Base-by-base conservation (phyloP, 2,888 invertebrate genomes). In the Stegana nigrithorax region DNA sequence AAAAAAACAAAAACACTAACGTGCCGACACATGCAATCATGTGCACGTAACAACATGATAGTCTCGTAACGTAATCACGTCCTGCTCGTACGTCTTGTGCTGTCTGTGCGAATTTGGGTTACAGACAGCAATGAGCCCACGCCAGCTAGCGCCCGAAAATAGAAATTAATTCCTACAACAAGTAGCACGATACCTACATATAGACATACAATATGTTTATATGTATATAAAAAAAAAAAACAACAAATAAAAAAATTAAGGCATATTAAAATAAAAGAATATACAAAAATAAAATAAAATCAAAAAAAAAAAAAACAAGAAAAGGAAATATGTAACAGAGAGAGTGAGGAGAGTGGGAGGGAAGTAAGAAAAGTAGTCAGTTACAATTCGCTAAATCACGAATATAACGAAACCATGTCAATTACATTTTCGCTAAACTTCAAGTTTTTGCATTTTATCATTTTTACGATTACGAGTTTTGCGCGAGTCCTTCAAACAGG, bases 391-490 rank as follows among this genome's bases (percentile, higher is more conserved):
- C 36, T 10, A 55, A 55, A 55, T 55, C 53, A 55, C 53, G 53
- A 7, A 32, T 12, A 58, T 73, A 75, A 75, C 25, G 70, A 81
- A 80, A 78, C 73, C 78, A 80, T 80, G 81, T 80, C 81, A 80
- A 73, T 75, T 76, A 70, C 71, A 71, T 65, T 67, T 58, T 62
- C 61, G 21, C 44, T 47, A 32, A 45, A 50, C 14, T 26, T 25
- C 4, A 47, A 45, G 8, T 47, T 47, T 2, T 45, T 58, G 8
- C 29, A 23, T 17, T 70, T 74, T 68, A 55, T 67, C 72, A 73
- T 72, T 75, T 57, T 66, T 70, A 64, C 66, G 19, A 21, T 21
- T 67, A 29, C 60, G 29, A 59, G 19, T 29, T 47, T 57, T n/a
- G 19, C 17, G 25, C 47, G 57, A 39, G 60, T 68, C 64, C 66